These are phyloP conservation scores for Apamea sordens DNA, from an alignment of 2,888 invertebrate genomes.

Conservation along the genomic window DNA sequence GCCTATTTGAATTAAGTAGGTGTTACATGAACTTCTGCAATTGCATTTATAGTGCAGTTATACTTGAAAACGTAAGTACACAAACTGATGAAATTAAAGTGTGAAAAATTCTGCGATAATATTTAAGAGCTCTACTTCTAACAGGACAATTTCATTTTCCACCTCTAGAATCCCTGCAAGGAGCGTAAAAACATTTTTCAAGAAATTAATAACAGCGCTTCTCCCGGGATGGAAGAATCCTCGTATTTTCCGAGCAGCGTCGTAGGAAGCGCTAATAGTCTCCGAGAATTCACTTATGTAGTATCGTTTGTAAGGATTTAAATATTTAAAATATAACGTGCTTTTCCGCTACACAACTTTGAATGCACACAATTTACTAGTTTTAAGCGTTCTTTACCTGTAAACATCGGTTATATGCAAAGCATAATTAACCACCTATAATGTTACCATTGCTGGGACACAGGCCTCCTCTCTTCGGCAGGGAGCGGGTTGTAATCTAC, in stretches of 20 bases:
- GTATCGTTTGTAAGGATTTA: slow-evolving; percentile 6
- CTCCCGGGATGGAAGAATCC: slow-evolving; percentile 11
- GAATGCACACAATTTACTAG: background rate
- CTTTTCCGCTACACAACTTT: background rate
- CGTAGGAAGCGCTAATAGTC: slow-evolving; percentile 13
- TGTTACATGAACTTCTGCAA: background rate
- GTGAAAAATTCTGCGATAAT: background rate
- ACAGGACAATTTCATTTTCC: slow-evolving; percentile 24
- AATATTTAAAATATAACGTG: background rate
- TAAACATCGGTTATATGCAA: background rate
- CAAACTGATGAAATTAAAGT: background rate
- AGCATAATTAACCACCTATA: background rate
- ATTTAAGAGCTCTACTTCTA: slow-evolving; percentile 12
- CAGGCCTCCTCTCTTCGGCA: background rate
- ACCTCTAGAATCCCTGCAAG: slow-evolving; percentile 17
- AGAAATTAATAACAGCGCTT: slow-evolving; percentile 36
- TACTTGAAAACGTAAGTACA: background rate
- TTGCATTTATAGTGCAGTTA: background rate
- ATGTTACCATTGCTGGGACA: background rate
- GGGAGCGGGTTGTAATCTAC: background rate
- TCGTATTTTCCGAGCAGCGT: slow-evolving; percentile 28
- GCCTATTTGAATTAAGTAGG: background rate
- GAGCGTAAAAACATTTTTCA: slow-evolving; percentile 19
- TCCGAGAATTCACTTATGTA: background rate
- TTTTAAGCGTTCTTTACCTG: background rate